Evolutionary conservation across 2,888 invertebrate genomes (phyloP).

Genomic region (Drosophila flavopinicola): DNA sequence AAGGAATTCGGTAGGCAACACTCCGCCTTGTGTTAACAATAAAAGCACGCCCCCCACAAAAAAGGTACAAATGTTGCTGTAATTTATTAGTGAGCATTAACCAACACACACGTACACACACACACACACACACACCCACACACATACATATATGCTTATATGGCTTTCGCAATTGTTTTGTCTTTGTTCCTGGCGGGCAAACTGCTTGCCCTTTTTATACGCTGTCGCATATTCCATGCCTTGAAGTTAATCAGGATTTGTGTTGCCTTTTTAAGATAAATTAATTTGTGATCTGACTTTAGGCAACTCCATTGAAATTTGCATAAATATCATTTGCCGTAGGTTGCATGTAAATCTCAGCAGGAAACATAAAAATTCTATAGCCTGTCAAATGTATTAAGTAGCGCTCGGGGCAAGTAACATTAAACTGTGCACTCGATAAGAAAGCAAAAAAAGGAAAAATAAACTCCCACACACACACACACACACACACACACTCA

Average conservation of each 20-base stretch:
- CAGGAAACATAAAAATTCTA: constrained; percentile 44
- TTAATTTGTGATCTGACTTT: constrained; percentile 65
- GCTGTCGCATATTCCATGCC: constrained; percentile 50
- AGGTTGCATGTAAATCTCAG: constrained; percentile 58
- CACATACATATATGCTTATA: constrained; percentile 24
- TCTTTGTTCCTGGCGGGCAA: constrained; percentile 60
- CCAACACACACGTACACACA: constrained; percentile 46
- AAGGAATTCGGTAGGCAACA: constrained; percentile 53
- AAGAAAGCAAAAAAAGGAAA: constrained; percentile 17
- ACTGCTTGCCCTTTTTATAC: constrained; percentile 59
- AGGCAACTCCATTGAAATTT: constrained; percentile 62
- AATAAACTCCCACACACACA: constrained; percentile 1
- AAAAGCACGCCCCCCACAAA: constrained; percentile 51
- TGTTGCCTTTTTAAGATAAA: constrained; percentile 65
- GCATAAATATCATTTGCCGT: constrained; percentile 71
- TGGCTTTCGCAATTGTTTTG: constrained; percentile 66
- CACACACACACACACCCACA: constrained; percentile 9
- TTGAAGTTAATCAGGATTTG: constrained; percentile 75
- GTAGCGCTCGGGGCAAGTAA: constrained; percentile 15
- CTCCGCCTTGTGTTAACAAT: constrained; percentile 72
- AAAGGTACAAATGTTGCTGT: constrained; percentile 75
- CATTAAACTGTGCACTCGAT: constrained; percentile 44
- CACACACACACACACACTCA: constrained; percentile 8
- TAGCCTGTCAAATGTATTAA: constrained; percentile 35
- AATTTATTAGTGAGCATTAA: constrained; percentile 73